Conservation (phyloP, 2,888 invertebrate species). For the Drosophila anceps region DNA sequence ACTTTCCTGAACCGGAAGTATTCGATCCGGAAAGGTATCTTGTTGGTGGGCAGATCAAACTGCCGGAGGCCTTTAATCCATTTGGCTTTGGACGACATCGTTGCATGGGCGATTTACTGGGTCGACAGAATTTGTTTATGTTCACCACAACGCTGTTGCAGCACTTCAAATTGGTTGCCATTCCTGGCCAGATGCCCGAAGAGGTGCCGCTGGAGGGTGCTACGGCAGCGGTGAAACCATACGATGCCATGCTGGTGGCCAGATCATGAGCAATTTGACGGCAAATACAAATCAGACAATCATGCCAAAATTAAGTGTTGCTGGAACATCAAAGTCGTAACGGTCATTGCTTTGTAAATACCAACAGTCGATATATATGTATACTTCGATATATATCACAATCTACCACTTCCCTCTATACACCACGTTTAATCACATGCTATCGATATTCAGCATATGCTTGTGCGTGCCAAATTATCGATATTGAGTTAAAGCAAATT, state of each 20-base stretch:
- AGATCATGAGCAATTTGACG: slow-evolving; percentile 75
- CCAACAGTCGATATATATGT: not conserved
- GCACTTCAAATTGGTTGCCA: slow-evolving; percentile 89
- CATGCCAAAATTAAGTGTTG: not conserved
- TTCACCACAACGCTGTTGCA: slow-evolving; percentile 91
- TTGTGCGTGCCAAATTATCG: not conserved
- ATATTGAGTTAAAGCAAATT: slow-evolving; percentile 4
- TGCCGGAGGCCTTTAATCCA: slow-evolving; percentile 91
- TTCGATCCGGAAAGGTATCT: slow-evolving; percentile 93
- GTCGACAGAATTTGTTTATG: slow-evolving; percentile 91
- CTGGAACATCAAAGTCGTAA: not conserved
- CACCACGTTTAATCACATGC: not conserved
- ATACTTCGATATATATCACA: slow-evolving; percentile 14
- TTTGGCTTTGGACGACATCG: slow-evolving; percentile 92
- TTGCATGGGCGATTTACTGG: slow-evolving; percentile 92
- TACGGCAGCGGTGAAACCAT: slow-evolving; percentile 91
- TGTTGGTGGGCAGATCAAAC: slow-evolving; percentile 87
- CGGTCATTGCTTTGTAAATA: not conserved
- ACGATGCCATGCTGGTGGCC: slow-evolving; percentile 88
- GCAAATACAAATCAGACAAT: not conserved
- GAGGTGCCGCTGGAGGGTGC: slow-evolving; percentile 91
- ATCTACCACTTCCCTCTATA: not conserved
- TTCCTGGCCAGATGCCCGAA: slow-evolving; percentile 89
- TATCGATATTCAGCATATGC: not conserved
- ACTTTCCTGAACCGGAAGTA: slow-evolving; percentile 89